Percentiles rank a stretch among this genome's conserved stretches.
These are phyloP conservation scores for Turritopsis dohrnii DNA, from an alignment of 30 jellyfish, hydroid and myxozoan species.

Conservation along the genomic window DNA sequence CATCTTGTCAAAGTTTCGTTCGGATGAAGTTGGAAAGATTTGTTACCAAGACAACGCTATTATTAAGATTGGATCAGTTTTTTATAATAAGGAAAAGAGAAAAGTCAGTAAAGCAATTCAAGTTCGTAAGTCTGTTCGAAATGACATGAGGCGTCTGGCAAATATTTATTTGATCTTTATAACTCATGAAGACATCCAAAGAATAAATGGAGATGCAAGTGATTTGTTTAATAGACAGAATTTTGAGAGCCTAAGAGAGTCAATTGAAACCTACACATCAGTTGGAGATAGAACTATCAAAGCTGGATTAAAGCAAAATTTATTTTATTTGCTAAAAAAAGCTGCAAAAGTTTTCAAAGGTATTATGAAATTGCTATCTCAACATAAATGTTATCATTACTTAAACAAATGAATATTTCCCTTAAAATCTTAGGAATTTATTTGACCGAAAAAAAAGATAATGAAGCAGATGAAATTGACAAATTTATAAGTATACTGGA, in stretches of 20 bases:
- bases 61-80: conserved; percentile 10
- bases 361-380: not conserved
- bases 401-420: not conserved
- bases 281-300: not conserved
- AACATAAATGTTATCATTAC: not conserved
- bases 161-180: conserved; percentile 8
- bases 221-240: conserved; percentile 21
- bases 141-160: conserved; percentile 28
- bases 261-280: conserved; percentile 20
- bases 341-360: conserved; percentile 17
- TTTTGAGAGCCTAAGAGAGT: conserved; percentile 24
- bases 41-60: conserved; percentile 10
- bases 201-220: not conserved
- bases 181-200: not conserved
- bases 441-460: conserved; percentile 15
- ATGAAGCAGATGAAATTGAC: conserved; percentile 6
- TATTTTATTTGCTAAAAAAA: conserved; percentile 1
- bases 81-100: conserved; percentile 15
- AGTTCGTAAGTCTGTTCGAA: conserved; percentile 23
- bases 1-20: not conserved
- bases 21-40: conserved; percentile 18
- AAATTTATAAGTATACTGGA: conserved; percentile 13
- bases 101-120: no score
- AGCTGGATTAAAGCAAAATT: conserved; percentile 10
- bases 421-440: not conserved